Conservation (phyloP, 2,113 vertebrate genomes). For the Gavialis gangeticus region DNA sequence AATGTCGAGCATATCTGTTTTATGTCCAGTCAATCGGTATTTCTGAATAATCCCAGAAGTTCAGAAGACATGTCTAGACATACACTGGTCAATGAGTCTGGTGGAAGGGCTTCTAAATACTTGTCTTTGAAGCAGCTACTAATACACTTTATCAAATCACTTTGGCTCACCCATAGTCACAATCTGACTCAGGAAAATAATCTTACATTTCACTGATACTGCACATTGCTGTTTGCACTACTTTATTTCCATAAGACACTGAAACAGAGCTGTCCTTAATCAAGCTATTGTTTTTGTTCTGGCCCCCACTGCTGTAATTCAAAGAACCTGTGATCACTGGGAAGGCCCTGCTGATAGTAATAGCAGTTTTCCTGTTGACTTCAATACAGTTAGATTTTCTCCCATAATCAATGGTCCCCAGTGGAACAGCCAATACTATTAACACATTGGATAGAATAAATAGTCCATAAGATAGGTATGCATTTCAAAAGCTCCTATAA, state of each 20-base stretch:
- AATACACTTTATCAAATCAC: constrained; percentile 11
- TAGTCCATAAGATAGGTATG: not conserved
- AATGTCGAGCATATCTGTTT: constrained; percentile 71
- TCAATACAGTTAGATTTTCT: constrained; percentile 5
- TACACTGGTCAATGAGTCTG: constrained; percentile 23
- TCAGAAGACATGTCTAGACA: constrained; percentile 34
- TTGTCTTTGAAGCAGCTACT: not conserved
- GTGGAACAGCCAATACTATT: constrained; percentile 31
- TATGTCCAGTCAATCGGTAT: constrained; percentile 30
- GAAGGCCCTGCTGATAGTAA: constrained; percentile 52
- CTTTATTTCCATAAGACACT: not conserved
- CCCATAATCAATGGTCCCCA: constrained; percentile 56
- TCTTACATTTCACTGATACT: not conserved
- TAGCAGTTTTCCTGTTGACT: not conserved
- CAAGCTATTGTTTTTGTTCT: constrained; percentile 49
- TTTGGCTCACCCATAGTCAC: constrained; percentile 7
- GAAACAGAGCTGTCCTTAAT: constrained; percentile 48
- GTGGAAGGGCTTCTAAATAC: not conserved
- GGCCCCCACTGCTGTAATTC: constrained; percentile 46
- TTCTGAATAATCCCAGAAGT: constrained; percentile 26
- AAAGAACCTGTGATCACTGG: constrained; percentile 31
- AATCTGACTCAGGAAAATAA: not conserved
- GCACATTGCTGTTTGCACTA: not conserved
- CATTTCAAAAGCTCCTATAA: constrained; percentile 37
- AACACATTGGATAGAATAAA: constrained; percentile 12